phyloP scores from a whole-genome alignment of 2,797 vertebrate species.

The Myoxocephalus aenaeus region DNA sequence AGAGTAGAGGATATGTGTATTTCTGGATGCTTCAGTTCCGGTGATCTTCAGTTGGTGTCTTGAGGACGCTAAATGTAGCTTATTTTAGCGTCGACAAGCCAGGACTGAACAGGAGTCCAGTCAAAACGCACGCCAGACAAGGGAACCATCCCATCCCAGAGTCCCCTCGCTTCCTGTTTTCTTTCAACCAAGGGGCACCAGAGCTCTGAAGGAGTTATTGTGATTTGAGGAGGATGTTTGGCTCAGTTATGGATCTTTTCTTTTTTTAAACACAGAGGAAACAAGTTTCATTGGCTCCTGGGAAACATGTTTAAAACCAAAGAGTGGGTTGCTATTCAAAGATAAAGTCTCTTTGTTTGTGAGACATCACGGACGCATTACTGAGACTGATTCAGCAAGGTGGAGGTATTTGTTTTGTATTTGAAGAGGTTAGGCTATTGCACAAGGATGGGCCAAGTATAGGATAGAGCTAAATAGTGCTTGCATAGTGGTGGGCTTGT shows the following conservation, averaged over 20 bases:
- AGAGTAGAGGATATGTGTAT: conserved; percentile 24
- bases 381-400: conserved; percentile 48
- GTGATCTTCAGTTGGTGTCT: conserved; percentile 32
- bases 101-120: conserved; percentile 46
- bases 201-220: conserved; percentile 33
- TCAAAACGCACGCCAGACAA: conserved; percentile 58
- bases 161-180: conserved; percentile 67
- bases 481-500: conserved; percentile 34
- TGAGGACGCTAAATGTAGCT: conserved; percentile 23
- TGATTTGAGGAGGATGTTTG: conserved; percentile 62
- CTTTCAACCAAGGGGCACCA: conserved; percentile 51
- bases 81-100: conserved; percentile 25
- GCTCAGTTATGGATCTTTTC: conserved; percentile 64
- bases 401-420: conserved; percentile 26
- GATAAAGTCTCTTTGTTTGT: conserved; percentile 69
- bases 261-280: conserved; percentile 65
- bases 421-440: conserved; percentile 46
- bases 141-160: conserved; percentile 46
- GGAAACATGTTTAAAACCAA: conserved; percentile 67
- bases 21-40: conserved; percentile 40
- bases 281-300: conserved; percentile 60
- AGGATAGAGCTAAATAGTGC: conserved; percentile 37
- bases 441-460: conserved; percentile 50
- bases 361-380: conserved; percentile 39
- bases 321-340: conserved; percentile 63